Evolutionary conservation across 1,140 invertebrate species (phyloP).

Genomic region (Halesus radiatus): DNA sequence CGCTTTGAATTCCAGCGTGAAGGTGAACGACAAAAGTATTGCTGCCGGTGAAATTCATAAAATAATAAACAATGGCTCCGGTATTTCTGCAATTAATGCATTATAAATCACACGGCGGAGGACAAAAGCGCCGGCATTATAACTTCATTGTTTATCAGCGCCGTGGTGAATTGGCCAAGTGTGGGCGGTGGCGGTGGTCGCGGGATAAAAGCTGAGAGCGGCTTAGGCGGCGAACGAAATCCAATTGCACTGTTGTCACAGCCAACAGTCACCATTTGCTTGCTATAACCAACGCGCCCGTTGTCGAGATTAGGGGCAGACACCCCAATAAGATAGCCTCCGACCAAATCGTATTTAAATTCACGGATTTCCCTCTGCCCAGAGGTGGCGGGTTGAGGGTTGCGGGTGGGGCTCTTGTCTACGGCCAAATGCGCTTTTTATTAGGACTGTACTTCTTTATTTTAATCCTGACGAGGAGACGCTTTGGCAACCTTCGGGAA

Average conservation of each 20-base stretch:
- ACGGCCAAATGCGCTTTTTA: not conserved
- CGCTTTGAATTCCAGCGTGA: conserved; percentile 5
- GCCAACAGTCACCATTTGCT: conserved; percentile 40
- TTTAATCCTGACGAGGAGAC: not conserved
- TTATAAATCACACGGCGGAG: conserved; percentile 38
- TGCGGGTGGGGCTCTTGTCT: not conserved
- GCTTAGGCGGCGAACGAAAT: conserved; percentile 50
- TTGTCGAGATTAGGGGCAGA: conserved; percentile 52
- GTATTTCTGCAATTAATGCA: conserved; percentile 38
- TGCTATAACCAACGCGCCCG: conserved; percentile 37
- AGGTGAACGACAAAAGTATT: conserved; percentile 23
- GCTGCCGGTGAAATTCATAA: conserved; percentile 9
- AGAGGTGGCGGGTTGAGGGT: too few relatives aligned
- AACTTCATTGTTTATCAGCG: conserved; percentile 39
- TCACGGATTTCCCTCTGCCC: not conserved
- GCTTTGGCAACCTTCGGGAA: not conserved
- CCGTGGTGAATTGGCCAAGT: not conserved
- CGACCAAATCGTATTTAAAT: conserved; percentile 44
- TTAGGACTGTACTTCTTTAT: not conserved
- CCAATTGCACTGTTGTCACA: conserved; percentile 56
- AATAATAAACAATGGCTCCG: conserved; percentile 32
- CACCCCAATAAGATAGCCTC: conserved; percentile 46
- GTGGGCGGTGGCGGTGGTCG: conserved; percentile 8
- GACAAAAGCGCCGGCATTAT: conserved; percentile 42
- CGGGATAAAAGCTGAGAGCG: conserved; percentile 26